Conservation (phyloP, 1,140 invertebrate genomes). For the Adoxophyes honmai region DNA sequence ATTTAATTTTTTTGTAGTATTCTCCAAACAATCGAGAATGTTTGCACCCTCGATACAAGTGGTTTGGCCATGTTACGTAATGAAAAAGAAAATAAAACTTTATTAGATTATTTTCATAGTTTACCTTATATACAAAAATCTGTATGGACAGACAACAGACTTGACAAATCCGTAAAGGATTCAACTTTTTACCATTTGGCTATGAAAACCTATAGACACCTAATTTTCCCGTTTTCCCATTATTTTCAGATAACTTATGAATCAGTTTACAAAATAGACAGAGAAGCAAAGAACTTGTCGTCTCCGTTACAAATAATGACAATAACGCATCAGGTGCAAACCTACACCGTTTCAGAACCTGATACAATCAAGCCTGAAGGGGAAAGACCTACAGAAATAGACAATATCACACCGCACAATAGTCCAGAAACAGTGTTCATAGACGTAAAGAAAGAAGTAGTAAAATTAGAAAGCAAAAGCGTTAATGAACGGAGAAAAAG, state of each 20-base stretch:
- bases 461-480: conserved; percentile 19
- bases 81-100: no score
- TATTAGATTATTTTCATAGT: no score
- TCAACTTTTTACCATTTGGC: no score
- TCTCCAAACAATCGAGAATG: no score
- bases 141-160: no score
- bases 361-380: conserved; percentile 17
- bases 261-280: conserved; percentile 41
- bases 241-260: conserved; percentile 51
- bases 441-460: conserved; percentile 27
- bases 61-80: no score
- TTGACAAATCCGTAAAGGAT: no score
- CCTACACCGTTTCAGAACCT: conserved; percentile 6
- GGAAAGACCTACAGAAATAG: neutral
- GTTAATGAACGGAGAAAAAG: conserved; percentile 21
- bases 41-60: no score
- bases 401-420: neutral
- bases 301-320: conserved; percentile 33
- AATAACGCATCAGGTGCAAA: conserved; percentile 23
- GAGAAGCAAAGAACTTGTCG: conserved; percentile 22
- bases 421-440: conserved; percentile 22
- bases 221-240: conserved; percentile 7
- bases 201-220: no score
- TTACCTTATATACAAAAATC: no score
- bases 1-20: no score